phyloP scores from a whole-genome alignment of 2,113 vertebrate genomes.

The Platysteira castanea region DNA sequence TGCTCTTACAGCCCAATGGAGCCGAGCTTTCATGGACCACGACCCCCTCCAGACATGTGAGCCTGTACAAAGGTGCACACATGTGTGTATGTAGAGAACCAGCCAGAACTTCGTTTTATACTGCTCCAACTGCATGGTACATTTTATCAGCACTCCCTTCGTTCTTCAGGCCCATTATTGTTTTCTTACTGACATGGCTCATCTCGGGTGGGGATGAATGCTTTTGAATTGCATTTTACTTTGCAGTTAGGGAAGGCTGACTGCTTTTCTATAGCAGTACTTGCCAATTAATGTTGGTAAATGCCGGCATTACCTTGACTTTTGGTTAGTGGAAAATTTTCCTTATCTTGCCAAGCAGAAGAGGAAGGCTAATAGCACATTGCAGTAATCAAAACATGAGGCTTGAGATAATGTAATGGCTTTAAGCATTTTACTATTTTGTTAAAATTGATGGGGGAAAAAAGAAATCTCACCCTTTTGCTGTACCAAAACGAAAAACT shows the following conservation, averaged over 20 bases:
- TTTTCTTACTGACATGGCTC: not conserved
- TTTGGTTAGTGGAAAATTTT: not conserved
- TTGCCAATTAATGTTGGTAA: not conserved
- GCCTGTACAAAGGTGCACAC: not conserved
- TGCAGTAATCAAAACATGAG: not conserved
- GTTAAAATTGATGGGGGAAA: not conserved
- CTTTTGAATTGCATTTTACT: not conserved
- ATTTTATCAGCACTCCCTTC: not conserved
- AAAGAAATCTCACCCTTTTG: not conserved
- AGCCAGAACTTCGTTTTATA: not conserved
- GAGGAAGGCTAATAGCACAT: not conserved
- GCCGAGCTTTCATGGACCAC: not conserved
- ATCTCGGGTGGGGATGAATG: not conserved
- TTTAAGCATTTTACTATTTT: not conserved
- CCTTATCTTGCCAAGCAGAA: constrained; percentile 12
- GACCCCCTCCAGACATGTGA: not conserved
- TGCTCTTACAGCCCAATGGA: not conserved
- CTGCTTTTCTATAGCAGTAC: not conserved
- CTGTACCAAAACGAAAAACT: not conserved
- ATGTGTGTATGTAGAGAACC: not conserved
- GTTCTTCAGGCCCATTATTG: not conserved
- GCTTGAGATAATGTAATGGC: not conserved
- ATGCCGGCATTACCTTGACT: not conserved
- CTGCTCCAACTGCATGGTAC: not conserved
- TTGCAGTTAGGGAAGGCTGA: not conserved